These are phyloP conservation scores for Acanthoscelides obtectus DNA, from an alignment of 2,888 invertebrate genomes.

Conservation along the genomic window DNA sequence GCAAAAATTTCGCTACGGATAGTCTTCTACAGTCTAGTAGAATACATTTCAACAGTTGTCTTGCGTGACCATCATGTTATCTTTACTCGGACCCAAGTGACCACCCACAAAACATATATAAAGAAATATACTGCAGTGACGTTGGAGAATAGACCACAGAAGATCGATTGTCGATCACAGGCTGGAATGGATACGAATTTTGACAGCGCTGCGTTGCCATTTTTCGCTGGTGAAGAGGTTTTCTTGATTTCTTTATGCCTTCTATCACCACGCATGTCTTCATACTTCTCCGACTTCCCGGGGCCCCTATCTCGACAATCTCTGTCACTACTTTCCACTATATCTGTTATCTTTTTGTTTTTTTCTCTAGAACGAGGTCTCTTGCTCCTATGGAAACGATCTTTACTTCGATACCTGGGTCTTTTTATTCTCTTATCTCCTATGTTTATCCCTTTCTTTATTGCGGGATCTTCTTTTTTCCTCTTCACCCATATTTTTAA, in stretches of 20 bases:
- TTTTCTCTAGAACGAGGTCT: slow-evolving; percentile 40
- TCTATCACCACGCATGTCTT: slow-evolving; percentile 35
- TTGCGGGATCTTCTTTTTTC: slow-evolving; percentile 46
- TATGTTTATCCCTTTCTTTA: slow-evolving; percentile 43
- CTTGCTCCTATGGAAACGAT: slow-evolving; percentile 34
- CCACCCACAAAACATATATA: too few species aligned
- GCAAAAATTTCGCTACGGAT: too few species aligned
- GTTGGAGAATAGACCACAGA: too few species aligned
- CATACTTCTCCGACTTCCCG: slow-evolving; percentile 33
- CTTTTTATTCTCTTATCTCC: slow-evolving; percentile 39
- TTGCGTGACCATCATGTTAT: too few species aligned
- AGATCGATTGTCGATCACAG: too few species aligned
- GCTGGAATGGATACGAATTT: too few species aligned
- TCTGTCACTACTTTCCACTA: slow-evolving; percentile 18
- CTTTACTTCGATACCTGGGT: slow-evolving; percentile 44
- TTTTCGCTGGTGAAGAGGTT: slow-evolving; percentile 41
- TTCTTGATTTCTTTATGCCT: slow-evolving; percentile 29
- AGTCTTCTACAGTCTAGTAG: too few species aligned
- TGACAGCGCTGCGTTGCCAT: too few species aligned
- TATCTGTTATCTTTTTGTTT: slow-evolving; percentile 30
- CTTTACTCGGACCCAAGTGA: too few species aligned
- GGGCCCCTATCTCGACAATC: slow-evolving; percentile 21
- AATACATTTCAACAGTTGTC: too few species aligned
- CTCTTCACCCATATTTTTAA: slow-evolving; percentile 39
- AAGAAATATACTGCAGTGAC: too few species aligned